Evolutionary conservation across 2,888 invertebrate species (phyloP), one percentile per base, ranked within the genome.

Genomic region (Trichacis sp.): DNA sequence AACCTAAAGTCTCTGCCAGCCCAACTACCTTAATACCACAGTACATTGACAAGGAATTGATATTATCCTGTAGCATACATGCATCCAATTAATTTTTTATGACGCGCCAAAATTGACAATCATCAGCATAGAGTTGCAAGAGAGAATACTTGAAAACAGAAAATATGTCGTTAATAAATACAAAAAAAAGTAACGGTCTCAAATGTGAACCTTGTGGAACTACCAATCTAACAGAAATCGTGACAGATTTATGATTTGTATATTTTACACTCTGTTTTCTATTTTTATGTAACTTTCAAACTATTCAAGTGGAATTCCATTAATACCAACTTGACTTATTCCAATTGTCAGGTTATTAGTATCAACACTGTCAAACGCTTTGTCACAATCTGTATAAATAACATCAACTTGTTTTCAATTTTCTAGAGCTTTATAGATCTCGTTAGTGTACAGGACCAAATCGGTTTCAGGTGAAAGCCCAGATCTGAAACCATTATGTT

Each of bases 31-130:
- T n/a, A n/a, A n/a, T n/a, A n/a, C n/a, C n/a, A n/a, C n/a, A n/a
- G n/a, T n/a, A n/a, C n/a, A n/a, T n/a, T n/a, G n/a, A 40, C 15
- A 40, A 40, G 5, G 40, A 40, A 40, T 40, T 15, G 9, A 40
- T 40, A 11, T 40, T 9, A 5, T 40, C 15, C n/a, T 40, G 40
- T 15, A 40, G 9, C 12, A 5, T 40, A 9, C 5, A 9, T 5
- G 40, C 15, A 15, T 40, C 40, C 3, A 15, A 11, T 5, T 40
- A 3, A 14, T 40, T 40, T 40, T 15, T 40, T 40, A 40, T 40
- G 15, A 40, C n/a, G 15, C 40, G 4, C 40, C 40, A 40, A 11
- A 40, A 40, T 40, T 40, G 5, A 40, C 40, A 40, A 40, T 40
- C 5, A 40, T 40, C 40, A 14, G 40, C 40, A 40, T 14, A 40